Conservation (phyloP, 2,888 invertebrate species). For the Dastarcus helophoroides region DNA sequence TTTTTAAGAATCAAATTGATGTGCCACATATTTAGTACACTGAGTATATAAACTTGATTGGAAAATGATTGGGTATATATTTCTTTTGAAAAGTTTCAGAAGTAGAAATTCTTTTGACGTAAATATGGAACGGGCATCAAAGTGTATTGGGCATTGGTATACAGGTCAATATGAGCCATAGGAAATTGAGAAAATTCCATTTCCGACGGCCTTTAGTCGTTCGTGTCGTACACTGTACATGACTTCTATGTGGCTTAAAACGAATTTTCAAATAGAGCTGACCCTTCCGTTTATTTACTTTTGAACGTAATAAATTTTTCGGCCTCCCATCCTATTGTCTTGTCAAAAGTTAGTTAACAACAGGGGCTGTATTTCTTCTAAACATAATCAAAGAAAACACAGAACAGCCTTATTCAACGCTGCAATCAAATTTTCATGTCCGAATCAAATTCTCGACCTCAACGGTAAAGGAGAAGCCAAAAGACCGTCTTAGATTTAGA, state of each 20-base stretch:
- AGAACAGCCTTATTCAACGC: too few species aligned
- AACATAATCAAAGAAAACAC: too few species aligned
- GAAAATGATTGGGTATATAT: too few species aligned
- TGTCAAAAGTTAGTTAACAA: too few species aligned
- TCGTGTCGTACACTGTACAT: slow-evolving; percentile 9
- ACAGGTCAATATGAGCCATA: slow-evolving; percentile 23
- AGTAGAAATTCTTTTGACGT: slow-evolving; percentile 1
- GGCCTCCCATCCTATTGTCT: too few species aligned
- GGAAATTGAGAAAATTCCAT: slow-evolving; percentile 37
- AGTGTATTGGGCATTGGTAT: background rate
- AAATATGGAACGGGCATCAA: slow-evolving; percentile 3
- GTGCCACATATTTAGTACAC: too few species aligned
- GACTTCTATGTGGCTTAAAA: slow-evolving; percentile 1
- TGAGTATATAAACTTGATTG: too few species aligned
- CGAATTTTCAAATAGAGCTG: background rate
- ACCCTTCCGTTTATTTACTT: slow-evolving; percentile 1
- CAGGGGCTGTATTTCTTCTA: too few species aligned
- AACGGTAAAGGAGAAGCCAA: slow-evolving; percentile 20
- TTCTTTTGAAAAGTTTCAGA: background rate
- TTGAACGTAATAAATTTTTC: too few species aligned
- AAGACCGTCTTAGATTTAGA: slow-evolving; percentile 28
- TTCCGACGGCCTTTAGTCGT: slow-evolving; percentile 26
- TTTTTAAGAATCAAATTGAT: too few species aligned
- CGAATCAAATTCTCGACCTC: background rate
- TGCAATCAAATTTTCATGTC: background rate